A percentile compares a stretch with the other conserved stretches of the same genome.
phyloP scores from a whole-genome alignment of 2,113 vertebrate genomes.

The Orcinus orca region DNA sequence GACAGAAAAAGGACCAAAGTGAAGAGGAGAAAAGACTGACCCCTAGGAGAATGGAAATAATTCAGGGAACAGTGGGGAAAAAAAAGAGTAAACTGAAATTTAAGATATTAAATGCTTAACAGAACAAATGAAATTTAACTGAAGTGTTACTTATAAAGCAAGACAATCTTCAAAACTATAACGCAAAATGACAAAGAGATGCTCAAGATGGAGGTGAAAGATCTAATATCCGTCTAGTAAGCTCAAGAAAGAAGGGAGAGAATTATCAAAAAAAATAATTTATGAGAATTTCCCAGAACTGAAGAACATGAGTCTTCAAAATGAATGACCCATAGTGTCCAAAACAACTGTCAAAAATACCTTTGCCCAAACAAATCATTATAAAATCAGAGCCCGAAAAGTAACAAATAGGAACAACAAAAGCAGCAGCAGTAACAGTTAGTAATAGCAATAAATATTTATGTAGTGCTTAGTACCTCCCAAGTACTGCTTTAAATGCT shows the following conservation, averaged over 20 bases:
- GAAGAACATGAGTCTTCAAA: neutral
- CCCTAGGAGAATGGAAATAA: neutral
- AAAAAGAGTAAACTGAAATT: neutral
- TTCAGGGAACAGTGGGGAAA: neutral
- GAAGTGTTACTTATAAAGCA: neutral
- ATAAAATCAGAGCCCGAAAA: neutral
- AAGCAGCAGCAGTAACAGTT: neutral
- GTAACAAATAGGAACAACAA: neutral
- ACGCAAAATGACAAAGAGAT: neutral
- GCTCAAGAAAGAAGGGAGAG: neutral
- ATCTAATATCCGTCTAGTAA: neutral
- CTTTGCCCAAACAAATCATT: neutral
- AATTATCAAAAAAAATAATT: neutral
- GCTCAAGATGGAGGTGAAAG: neutral
- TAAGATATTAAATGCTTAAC: neutral
- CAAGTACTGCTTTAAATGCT: neutral
- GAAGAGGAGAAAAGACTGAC: neutral
- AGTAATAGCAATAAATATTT: neutral
- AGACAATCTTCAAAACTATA: neutral
- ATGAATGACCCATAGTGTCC: neutral
- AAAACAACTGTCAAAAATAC: neutral
- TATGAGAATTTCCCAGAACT: neutral
- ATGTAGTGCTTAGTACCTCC: neutral
- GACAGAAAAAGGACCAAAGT: neutral
- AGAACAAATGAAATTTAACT: neutral